Conservation (phyloP, 2,888 invertebrate genomes). For the Onchidella celtica region DNA sequence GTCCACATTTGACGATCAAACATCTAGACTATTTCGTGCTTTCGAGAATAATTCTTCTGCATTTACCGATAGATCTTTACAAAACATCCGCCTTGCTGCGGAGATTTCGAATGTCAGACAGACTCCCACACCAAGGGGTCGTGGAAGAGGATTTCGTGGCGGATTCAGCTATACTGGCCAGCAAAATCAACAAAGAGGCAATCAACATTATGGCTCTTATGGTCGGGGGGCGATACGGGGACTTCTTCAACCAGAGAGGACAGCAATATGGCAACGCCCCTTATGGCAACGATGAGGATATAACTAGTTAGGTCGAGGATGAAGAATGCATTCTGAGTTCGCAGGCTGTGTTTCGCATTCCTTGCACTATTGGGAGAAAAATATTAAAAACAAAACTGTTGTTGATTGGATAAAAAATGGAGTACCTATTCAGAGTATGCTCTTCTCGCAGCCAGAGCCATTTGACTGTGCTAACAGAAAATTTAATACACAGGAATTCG, state of each 20-base stretch:
- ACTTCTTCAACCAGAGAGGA: neutral
- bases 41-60: slow-evolving; percentile 5
- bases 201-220: neutral
- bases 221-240: neutral
- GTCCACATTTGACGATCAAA: neutral
- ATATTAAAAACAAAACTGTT: neutral
- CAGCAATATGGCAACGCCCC: no score
- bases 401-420: neutral
- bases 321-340: neutral
- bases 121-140: neutral
- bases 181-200: neutral
- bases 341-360: neutral
- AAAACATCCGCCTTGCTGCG: neutral
- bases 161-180: neutral
- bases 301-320: no score
- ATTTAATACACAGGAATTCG: neutral
- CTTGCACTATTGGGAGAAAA: no score
- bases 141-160: neutral
- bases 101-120: neutral
- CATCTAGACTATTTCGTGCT: neutral
- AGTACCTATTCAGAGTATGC: neutral
- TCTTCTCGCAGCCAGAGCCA: neutral
- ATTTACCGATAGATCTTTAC: neutral
- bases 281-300: no score
- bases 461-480: neutral